Evolutionary conservation across 2,113 vertebrate species (phyloP), one percentile per base, ranked within the genome.

Genomic region (Melanostigma gelatinosum): DNA sequence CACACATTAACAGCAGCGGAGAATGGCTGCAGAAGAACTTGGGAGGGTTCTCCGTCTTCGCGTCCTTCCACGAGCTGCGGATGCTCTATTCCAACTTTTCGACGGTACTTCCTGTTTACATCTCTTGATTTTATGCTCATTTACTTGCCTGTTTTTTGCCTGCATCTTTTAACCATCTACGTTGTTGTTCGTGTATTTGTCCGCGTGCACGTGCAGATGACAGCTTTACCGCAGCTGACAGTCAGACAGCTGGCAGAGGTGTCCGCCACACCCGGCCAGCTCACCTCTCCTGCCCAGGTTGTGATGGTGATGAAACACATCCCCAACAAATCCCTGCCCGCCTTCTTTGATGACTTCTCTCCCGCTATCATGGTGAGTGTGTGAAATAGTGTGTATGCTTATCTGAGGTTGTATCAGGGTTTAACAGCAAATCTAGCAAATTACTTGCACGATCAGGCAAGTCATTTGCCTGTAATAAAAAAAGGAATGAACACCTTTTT

Each of bases 21-120:
- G 82, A 91, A 27, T 96, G 95, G 95, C 76, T 95, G 74, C 78
- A 64, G 63, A 79, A 11, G 50, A 95, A 95, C 85, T 50, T 94
- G 40, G 93, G 93, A 63, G 65, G 42, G 3, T 95, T 95, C 84
- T 79, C 81, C 16, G n/a, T 0, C 11, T 36, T 94, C 3, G 52
- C 66, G 34, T 72, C 91, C 9, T 46, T 94, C 66, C 0, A 2
- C 0, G 91, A 93, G 2, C 55, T 96, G 0, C 72, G 52, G 73
- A 85, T 5, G 38, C 50, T 95, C 8, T 64, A 89, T 42, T 6
- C 87, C 40, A 42, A 54, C 44, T 92, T 95, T 29, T 81, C 74
- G 20, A 75, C 60, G 85, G 94, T 95, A 89, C 4, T 16, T 77
- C 20, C 18, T 50, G 18, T 13, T 24, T 0, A 29, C 57, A 9